Base-by-base conservation (phyloP, 2,888 invertebrate species). In the Euphydryas editha region DNA sequence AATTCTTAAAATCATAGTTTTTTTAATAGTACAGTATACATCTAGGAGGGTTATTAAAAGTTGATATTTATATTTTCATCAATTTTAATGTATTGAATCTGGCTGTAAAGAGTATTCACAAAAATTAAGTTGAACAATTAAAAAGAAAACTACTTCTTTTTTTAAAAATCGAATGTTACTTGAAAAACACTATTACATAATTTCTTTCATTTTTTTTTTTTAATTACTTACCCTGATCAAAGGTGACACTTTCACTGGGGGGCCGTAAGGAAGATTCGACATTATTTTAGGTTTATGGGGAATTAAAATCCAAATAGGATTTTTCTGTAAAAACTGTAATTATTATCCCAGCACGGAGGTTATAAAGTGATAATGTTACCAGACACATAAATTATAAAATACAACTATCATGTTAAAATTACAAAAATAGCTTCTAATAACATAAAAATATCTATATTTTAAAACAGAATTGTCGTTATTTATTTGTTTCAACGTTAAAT, bases 191-290 rank as follows among this genome's bases (percentile, higher is more conserved):
- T 79, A 79, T 87, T 88, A 88, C 86, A 87, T 88, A 85, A 85
- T 82, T 72, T 68, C 54, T 49, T 66, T 72, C 46, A 44, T 39
- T 47, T 51, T 51, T 65, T 24, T n/a, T 46, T 49, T 20, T 1
- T 59, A 59, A 65, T 73, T 76, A 84, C 77, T 91, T 94, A 96
- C 96, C 94, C 95, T 96, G 82, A 97, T 97, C 65, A 97, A 87
- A 60, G 97, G 97, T 59, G 97, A 96, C 73, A 97, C 96, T 81
- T 95, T 94, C 72, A 97, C 95, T 76, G 97, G 96, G 78, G 96
- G 93, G 84, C 94, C 94, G 76, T 76, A 92, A 15, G 92, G 92
- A 74, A 92, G 88, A 46, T 83, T 83, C 74, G 92, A 87, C 92
- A 92, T 92, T 78, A 70, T 89, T 62, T 54, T 75, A 72, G 70